Evolutionary conservation across 2,797 vertebrate species (phyloP), one percentile per base, ranked within the genome.

Genomic region (Schizopygopsis malacanthus): DNA sequence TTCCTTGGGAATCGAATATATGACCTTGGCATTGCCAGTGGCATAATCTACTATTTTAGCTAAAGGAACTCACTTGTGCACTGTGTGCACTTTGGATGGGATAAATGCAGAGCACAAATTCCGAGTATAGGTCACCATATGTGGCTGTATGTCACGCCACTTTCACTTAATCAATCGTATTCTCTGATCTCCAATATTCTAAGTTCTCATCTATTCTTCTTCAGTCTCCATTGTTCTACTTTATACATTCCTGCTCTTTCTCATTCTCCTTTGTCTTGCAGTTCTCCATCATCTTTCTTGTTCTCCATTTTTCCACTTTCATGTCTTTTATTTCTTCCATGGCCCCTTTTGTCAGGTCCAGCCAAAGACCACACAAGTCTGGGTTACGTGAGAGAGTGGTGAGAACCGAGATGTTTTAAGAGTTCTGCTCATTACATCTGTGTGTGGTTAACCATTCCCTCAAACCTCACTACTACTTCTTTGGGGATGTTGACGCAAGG

Each of bases 371-470:
- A 56, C 70, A 72, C 43, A 41, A 22, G 59, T 37, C 82, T 54
- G 33, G 37, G 28, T 84, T 77, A 77, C 2, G n/a, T 65, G 39
- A 65, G 81, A 47, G 50, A 61, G 70, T 59, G 54, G 77, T 70
- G 25, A 65, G 82, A 54, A 84, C 82, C 77, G 45, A 43, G 33
- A 72, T 79, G 76, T 39, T 45, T 87, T 71, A 82, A 16, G 43
- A 43, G 16, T 61, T 33, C 37, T 61, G 37, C 76, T 73, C 61
- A 65, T 65, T 77, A 67, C 71, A 71, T 83, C n/a, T 83, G 20
- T 69, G 13, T 52, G 77, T 67, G 77, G 81, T 81, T 67, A 56
- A 84, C 67, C 76, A 41, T 18, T 80, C 77, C 50, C 61, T 84
- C 22, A 84, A 78, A 56, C 75, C 75, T 70, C 63, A 84, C 18